These are phyloP conservation scores for Fragum whitleyi DNA, from an alignment of 2,888 invertebrate species.

Conservation along the genomic window DNA sequence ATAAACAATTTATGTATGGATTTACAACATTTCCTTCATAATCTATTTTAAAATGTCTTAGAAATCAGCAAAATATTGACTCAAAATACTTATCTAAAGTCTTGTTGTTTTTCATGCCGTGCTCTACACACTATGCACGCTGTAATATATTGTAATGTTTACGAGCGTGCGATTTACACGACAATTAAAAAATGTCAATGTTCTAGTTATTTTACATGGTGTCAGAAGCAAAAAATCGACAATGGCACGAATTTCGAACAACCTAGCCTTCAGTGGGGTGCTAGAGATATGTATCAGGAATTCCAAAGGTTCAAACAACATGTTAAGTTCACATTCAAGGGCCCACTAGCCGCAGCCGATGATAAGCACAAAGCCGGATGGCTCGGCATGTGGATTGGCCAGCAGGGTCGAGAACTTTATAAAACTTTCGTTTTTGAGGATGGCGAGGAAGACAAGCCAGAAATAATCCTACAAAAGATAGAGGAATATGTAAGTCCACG, in stretches of 20 bases:
- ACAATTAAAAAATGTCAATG: background rate
- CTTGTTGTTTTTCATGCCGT: no score
- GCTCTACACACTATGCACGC: no score
- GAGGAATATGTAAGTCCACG: slow-evolving; percentile 48
- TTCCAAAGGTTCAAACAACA: slow-evolving; percentile 50
- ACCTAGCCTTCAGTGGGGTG: slow-evolving; percentile 20
- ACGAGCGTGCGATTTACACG: background rate
- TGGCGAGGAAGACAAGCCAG: slow-evolving; percentile 49
- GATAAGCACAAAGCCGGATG: slow-evolving; percentile 23
- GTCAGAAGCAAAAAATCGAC: no score
- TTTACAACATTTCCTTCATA: no score
- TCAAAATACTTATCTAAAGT: no score
- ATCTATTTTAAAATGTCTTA: no score
- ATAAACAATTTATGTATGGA: no score
- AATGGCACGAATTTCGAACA: slow-evolving; percentile 31
- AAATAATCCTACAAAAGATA: slow-evolving; percentile 45
- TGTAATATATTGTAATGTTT: background rate
- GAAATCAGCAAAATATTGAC: no score
- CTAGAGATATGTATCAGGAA: slow-evolving; percentile 27
- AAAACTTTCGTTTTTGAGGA: slow-evolving; percentile 60
- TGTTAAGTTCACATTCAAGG: slow-evolving; percentile 30
- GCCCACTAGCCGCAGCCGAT: slow-evolving; percentile 11
- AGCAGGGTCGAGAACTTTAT: slow-evolving; percentile 65
- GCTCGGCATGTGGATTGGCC: slow-evolving; percentile 59
- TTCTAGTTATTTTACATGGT: background rate